Base-by-base conservation (phyloP, 2,797 vertebrate genomes). In the Epinephelus malabaricus region DNA sequence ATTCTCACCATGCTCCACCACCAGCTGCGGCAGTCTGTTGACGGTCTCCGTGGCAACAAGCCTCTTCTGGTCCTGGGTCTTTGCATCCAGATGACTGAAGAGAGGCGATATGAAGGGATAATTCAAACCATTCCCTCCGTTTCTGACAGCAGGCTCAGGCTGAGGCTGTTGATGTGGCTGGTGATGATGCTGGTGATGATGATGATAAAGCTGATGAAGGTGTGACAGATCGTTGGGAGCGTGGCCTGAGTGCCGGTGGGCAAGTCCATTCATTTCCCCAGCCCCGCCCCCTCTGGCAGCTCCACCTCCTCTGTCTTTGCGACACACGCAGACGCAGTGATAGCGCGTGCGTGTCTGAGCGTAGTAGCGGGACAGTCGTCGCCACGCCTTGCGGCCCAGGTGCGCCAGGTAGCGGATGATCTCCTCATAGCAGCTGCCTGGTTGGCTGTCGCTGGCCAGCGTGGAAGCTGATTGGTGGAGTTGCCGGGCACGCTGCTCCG, bases 381-480 rank as follows among this genome's bases (percentile, higher is more conserved):
- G 93, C 74, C 95, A 96, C 23, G 95, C 94, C 92, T 99, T 99
- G 68, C 98, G 95, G 81, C 95, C 96, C 80, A 99, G 88, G 89
- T 99, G 98, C 13, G 95, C 96, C 82, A 97, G 85, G 72, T 99
- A 99, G 77, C 97, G 97, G 79, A 99, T 96, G 64, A 99, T 94
- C 89, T 99, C 98, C 88, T 99, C 98, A 0, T 99, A 99, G 95
- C 98, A 99, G 92, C 97, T 98, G 13, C 98, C 98, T 0, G 98
- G 98, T 89, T 99, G 97, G 0, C 97, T 97, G 95, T 98, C 96
- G 83, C 97, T 99, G 89, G 97, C 97, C 69, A 99, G 94, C 0
- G 97, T 99, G 94, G 98, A 99, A 87, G 98, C 97, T 0, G 97
- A 97, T 82, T 97, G 98, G 60, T 97, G 97, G 43, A 98, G 97